Evolutionary conservation across 2,888 invertebrate species (phyloP), one percentile per base, ranked within the genome.

Genomic region (Leptopterna dolabrata): DNA sequence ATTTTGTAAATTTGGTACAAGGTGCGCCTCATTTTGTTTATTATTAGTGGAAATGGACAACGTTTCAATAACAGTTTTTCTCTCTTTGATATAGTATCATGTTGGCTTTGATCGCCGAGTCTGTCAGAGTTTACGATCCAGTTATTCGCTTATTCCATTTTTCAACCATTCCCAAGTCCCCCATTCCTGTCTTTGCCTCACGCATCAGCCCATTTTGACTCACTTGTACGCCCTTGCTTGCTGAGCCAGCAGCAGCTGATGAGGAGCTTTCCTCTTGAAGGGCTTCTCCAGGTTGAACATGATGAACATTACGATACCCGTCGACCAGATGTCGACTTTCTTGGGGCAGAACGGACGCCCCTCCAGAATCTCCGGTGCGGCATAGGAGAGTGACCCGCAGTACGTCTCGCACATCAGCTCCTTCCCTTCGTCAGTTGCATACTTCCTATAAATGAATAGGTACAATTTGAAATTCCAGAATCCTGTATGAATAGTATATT

Each of bases 381-480:
- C 97, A 91, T 97, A 97, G 7, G 96, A 96, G n/a, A 97, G 92
- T 16, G 96, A 96, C 0, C 97, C 97, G 91, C 97, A 97, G 91
- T 95, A 97, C 0, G 97, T 97, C 90, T 95, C 94, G 90, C 96
- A 96, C 81, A 95, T 91, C 13, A 95, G 91, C 24, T 93, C 92
- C n/a, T 78, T 91, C 0, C 92, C 91, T 78, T 91, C 90, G 24
- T 88, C 88, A 88, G 92, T 93, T n/a, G 92, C 90, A 36, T 92
- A 92, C 89, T 92, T 93, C 30, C 94, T 93, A 70, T 29, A 63
- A 36, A 36, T 36, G 36, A n/a, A n/a, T n/a, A n/a, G n/a, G n/a
- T n/a, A n/a, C n/a, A n/a, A n/a, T 24, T 78, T 36, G 29, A 78
- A 7, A 43, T 36, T 45, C n/a, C 16, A 55, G 55, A 82, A 51